These are phyloP conservation scores for Ornithorhynchus anatinus DNA, from an alignment of 2,113 vertebrate genomes.

Conservation along the genomic window DNA sequence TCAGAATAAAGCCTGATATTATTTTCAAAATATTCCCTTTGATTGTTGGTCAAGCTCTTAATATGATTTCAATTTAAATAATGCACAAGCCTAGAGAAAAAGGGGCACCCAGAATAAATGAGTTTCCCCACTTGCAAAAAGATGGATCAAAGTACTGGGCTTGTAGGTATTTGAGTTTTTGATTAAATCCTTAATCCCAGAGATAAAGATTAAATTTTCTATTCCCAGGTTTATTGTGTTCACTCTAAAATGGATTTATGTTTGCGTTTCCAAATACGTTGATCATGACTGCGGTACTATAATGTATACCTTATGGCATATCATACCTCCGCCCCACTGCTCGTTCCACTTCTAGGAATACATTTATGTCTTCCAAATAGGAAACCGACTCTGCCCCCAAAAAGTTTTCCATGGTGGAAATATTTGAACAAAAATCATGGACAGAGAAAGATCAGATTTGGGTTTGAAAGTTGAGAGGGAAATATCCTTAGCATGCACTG, in stretches of 20 bases:
- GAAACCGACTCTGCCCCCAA: neutral
- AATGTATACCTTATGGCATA: neutral
- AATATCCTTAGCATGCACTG: too few relatives aligned
- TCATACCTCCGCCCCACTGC: neutral
- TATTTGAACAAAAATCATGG: too few relatives aligned
- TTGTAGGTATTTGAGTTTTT: neutral
- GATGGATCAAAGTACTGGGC: neutral
- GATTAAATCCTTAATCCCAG: neutral
- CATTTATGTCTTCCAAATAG: neutral
- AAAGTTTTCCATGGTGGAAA: too few relatives aligned
- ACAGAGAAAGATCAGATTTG: too few relatives aligned
- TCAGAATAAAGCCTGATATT: slow-evolving; percentile 15
- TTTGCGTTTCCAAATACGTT: neutral
- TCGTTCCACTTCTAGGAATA: neutral
- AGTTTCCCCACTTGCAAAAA: neutral
- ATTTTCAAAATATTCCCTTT: neutral
- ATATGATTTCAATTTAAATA: slow-evolving; percentile 11
- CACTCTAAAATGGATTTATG: neutral
- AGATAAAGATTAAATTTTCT: neutral
- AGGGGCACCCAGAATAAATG: too few relatives aligned
- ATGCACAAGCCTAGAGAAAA: neutral
- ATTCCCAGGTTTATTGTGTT: neutral
- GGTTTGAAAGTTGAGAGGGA: too few relatives aligned
- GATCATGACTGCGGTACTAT: neutral
- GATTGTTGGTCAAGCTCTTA: slow-evolving; percentile 7